Conservation (phyloP, 23 tunicate species). For the Pegea sp. region DNA sequence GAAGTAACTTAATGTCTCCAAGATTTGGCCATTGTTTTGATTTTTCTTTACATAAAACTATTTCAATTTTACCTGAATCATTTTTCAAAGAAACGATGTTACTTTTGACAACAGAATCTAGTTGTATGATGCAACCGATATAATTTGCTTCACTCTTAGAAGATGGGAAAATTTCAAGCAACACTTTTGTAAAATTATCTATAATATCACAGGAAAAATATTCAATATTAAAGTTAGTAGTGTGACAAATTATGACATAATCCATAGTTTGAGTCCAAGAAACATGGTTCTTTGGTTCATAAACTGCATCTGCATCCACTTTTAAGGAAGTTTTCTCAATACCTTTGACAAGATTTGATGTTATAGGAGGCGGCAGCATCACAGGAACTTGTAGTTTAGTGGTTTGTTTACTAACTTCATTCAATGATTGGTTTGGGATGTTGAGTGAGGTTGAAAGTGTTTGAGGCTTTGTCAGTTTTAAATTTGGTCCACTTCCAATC, state of each 20-base stretch:
- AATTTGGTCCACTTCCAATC: not conserved
- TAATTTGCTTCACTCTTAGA: not conserved
- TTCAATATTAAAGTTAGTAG: not conserved
- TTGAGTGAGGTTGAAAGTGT: not conserved
- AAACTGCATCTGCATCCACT: not conserved
- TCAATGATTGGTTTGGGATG: constrained; percentile 1
- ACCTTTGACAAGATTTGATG: not conserved
- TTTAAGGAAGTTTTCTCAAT: not conserved
- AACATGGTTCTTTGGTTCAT: not conserved
- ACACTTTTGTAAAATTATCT: not conserved
- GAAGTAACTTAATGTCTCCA: not conserved
- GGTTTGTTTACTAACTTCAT: not conserved
- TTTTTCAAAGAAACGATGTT: constrained; percentile 1
- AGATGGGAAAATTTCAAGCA: not conserved
- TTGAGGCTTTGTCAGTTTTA: not conserved
- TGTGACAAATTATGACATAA: not conserved
- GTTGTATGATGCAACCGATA: not conserved
- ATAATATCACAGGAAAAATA: not conserved
- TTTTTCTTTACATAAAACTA: too few species aligned
- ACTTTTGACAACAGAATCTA: constrained; percentile 12
- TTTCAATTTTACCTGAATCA: too few species aligned
- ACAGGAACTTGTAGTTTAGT: not conserved
- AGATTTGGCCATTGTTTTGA: not conserved
- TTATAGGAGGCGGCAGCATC: not conserved
- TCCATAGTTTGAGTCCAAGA: not conserved